Percentiles rank a stretch among this genome's conserved stretches.
These are phyloP conservation scores for Pangasius djambal DNA, from an alignment of 2,797 vertebrate species.

Conservation along the genomic window DNA sequence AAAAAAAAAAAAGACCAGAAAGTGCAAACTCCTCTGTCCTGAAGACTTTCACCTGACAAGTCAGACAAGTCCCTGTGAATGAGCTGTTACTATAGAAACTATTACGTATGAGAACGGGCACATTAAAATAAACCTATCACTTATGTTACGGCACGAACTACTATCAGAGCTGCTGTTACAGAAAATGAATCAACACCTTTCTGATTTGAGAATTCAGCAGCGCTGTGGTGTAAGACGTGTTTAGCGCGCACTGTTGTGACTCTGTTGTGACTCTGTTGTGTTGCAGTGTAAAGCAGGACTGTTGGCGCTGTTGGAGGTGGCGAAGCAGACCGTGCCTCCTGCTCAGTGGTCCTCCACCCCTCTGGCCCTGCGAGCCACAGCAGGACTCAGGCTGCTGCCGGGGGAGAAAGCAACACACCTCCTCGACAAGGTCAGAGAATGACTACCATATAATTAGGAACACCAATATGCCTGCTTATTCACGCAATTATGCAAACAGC, in stretches of 20 bases:
- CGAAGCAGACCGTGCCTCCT: conserved; percentile 78
- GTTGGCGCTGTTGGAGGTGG: conserved; percentile 81
- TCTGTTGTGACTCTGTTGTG: neutral
- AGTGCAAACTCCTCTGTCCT: no score
- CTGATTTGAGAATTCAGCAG: no score
- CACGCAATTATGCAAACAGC: neutral
- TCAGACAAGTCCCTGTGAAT: no score
- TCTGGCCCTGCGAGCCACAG: conserved; percentile 90
- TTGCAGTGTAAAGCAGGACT: conserved; percentile 82
- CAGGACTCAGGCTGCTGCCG: conserved; percentile 88
- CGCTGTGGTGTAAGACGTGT: no score
- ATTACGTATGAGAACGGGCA: no score
- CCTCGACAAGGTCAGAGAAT: conserved; percentile 79
- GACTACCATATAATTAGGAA: conserved; percentile 26
- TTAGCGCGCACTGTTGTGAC: neutral
- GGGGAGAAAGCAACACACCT: conserved; percentile 87
- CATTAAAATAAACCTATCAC: no score
- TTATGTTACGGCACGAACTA: no score
- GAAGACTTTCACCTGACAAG: no score
- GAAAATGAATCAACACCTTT: no score
- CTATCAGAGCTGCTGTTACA: no score
- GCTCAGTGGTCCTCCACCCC: conserved; percentile 82
- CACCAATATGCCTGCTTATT: neutral
- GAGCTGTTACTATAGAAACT: no score
- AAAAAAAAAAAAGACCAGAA: no score